Conservation (phyloP, 2,888 invertebrate species). For the Agrilus biguttatus region DNA sequence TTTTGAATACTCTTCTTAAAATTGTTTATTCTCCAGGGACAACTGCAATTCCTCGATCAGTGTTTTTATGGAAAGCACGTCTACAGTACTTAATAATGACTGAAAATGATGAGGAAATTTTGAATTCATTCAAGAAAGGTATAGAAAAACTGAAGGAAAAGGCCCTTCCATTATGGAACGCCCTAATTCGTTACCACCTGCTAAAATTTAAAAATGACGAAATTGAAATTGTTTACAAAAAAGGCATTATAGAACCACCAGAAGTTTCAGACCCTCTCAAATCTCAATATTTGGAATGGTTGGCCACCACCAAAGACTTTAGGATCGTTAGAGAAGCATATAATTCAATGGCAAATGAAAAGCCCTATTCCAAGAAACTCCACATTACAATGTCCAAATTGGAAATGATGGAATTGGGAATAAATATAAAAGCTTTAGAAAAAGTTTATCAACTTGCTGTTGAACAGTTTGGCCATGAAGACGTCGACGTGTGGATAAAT, state of each 20-base stretch:
- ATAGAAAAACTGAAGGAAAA: constrained; percentile 25
- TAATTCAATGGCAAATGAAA: constrained; percentile 31
- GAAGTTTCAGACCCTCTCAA: constrained; percentile 38
- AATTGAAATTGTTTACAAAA: constrained; percentile 29
- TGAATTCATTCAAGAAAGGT: constrained; percentile 21
- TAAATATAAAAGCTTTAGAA: constrained; percentile 37
- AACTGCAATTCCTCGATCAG: constrained; percentile 29
- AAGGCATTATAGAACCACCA: constrained; percentile 35
- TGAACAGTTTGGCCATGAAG: constrained; percentile 49
- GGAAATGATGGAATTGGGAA: constrained; percentile 35
- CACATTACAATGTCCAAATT: constrained; percentile 31
- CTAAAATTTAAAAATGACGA: constrained; percentile 24
- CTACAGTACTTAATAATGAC: constrained; percentile 32
- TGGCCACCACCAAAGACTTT: constrained; percentile 30
- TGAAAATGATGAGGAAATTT: constrained; percentile 26
- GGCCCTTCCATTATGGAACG: constrained; percentile 33
- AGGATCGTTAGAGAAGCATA: constrained; percentile 47
- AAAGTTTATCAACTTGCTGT: constrained; percentile 47
- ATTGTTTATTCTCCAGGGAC: constrained; percentile 23
- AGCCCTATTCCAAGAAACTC: constrained; percentile 22
- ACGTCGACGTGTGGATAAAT: constrained; percentile 57
- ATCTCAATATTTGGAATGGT: constrained; percentile 46
- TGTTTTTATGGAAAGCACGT: constrained; percentile 37
- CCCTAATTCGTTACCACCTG: constrained; percentile 25
- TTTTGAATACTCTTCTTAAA: constrained; percentile 1